Percentiles rank a stretch among this genome's conserved stretches.
Evolutionary conservation across 35 echinoderm and acorn worm species (phyloP).

Genomic region (Apostichopus parvimensis): DNA sequence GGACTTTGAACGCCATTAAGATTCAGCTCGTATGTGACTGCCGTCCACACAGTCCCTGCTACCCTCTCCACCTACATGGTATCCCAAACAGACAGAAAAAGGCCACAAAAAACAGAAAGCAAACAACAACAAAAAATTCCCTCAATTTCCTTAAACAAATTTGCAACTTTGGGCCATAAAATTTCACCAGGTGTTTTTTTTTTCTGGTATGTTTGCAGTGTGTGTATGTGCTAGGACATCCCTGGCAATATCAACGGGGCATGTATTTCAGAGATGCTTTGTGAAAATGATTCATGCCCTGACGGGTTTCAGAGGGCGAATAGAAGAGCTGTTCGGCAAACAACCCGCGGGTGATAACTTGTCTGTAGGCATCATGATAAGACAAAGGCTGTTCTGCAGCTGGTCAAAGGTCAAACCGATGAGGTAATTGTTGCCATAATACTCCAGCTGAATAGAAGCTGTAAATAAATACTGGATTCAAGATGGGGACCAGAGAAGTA

Average conservation of each 20-base stretch:
- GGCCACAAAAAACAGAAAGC: background rate
- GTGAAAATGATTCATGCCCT: background rate
- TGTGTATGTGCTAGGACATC: background rate
- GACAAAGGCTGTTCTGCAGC: background rate
- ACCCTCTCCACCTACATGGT: background rate
- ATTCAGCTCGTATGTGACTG: too few relatives aligned
- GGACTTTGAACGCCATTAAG: background rate
- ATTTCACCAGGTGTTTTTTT: background rate
- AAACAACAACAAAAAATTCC: too few relatives aligned
- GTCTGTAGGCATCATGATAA: background rate
- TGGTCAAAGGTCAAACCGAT: too few relatives aligned
- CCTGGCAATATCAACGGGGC: background rate
- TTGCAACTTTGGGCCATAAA: background rate
- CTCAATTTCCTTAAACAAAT: background rate
- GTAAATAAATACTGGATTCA: too few relatives aligned
- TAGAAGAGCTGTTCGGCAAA: background rate
- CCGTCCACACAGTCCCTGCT: background rate
- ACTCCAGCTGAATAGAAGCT: too few relatives aligned
- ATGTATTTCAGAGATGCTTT: background rate
- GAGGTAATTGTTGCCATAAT: too few relatives aligned
- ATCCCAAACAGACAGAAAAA: background rate
- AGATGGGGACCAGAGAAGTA: too few relatives aligned
- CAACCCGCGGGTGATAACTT: background rate
- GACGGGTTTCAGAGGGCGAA: background rate
- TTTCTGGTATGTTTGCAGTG: background rate